Evolutionary conservation across 1,140 invertebrate genomes (phyloP).

Genomic region (Melipona quadrifasciata): DNA sequence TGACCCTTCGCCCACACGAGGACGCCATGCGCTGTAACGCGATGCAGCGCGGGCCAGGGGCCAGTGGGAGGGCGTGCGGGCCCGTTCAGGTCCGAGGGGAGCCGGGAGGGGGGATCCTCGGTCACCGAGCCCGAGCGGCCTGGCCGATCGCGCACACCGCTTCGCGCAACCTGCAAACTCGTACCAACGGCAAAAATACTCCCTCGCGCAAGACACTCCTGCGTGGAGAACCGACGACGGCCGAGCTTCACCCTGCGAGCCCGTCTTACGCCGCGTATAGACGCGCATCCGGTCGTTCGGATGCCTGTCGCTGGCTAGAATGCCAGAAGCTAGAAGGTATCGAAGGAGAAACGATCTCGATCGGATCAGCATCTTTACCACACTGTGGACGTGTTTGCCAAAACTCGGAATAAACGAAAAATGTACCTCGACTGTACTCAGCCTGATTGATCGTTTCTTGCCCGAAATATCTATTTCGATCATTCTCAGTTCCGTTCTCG

Average conservation of each 20-base stretch:
- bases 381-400: too few relatives aligned
- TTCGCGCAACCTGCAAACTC: constrained; percentile 78
- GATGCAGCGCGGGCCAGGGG: constrained; percentile 71
- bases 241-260: constrained; percentile 55
- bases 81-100: constrained; percentile 67
- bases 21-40: constrained; percentile 75
- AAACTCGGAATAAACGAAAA: too few relatives aligned
- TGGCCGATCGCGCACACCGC: constrained; percentile 73
- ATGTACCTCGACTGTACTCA: too few relatives aligned
- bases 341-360: neutral
- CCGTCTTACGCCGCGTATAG: constrained; percentile 12
- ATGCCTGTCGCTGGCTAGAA: neutral
- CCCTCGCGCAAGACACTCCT: constrained; percentile 65
- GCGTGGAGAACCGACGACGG: constrained; percentile 42
- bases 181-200: constrained; percentile 77
- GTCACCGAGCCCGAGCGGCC: constrained; percentile 74
- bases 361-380: too few relatives aligned
- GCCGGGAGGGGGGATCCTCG: constrained; percentile 68
- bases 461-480: neutral
- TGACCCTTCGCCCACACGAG: constrained; percentile 80
- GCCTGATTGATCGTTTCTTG: too few relatives aligned
- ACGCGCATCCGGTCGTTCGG: neutral
- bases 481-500: neutral
- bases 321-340: neutral
- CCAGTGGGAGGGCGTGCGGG: constrained; percentile 69